A percentile compares a stretch with the other conserved stretches of the same genome.
Evolutionary conservation across 2,113 vertebrate genomes (phyloP).

Genomic region (Varanus salvator): DNA sequence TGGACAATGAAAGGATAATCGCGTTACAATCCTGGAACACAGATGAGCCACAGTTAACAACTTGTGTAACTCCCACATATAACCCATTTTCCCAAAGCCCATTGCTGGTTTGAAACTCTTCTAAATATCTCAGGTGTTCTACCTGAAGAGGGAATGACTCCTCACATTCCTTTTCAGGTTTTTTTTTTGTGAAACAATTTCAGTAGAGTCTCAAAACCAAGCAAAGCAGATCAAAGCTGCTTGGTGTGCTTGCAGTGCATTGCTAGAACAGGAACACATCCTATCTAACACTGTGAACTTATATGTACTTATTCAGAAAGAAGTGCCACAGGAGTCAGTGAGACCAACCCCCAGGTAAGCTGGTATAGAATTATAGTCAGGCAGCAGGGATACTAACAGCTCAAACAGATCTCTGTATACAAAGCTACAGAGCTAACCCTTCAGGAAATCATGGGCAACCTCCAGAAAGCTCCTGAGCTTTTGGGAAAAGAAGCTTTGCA

Average conservation of each 20-base stretch:
- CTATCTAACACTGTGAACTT: background rate
- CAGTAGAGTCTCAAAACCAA: background rate
- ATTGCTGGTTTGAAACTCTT: background rate
- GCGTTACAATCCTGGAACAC: too few species aligned
- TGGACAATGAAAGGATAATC: too few species aligned
- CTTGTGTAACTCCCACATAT: too few species aligned
- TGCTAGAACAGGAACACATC: background rate
- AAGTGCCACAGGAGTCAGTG: background rate
- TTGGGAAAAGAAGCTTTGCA: background rate
- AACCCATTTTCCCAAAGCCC: too few species aligned
- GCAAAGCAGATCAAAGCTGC: background rate
- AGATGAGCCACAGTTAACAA: too few species aligned
- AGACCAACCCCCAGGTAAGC: too few species aligned
- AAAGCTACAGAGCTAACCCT: background rate
- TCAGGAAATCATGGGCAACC: background rate
- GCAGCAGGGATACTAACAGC: background rate
- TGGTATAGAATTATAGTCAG: too few species aligned
- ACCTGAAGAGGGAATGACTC: background rate
- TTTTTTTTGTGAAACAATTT: background rate
- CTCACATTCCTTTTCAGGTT: too few species aligned
- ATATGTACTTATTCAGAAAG: background rate
- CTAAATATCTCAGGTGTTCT: background rate
- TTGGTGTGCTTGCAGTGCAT: background rate
- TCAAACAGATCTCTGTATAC: background rate
- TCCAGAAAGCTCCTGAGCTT: background rate